These are phyloP conservation scores for Drosophila nr. perissopoda DNA, from an alignment of 2,888 invertebrate species.

Conservation along the genomic window DNA sequence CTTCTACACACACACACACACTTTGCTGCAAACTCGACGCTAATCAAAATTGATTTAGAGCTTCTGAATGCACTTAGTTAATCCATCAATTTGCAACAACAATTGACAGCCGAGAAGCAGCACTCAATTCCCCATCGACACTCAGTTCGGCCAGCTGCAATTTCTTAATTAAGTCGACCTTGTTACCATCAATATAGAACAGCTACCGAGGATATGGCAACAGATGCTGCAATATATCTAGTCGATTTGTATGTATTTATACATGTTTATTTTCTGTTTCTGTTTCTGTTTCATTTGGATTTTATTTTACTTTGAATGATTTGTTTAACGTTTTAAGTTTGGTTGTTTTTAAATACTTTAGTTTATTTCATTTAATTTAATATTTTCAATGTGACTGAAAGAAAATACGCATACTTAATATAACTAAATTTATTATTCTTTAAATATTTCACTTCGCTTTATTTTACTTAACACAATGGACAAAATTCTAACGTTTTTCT, in stretches of 20 bases:
- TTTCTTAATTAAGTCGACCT: constrained; percentile 1
- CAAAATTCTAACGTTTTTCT: neutral
- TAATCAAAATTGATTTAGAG: constrained; percentile 63
- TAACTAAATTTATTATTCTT: neutral
- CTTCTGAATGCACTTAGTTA: constrained; percentile 33
- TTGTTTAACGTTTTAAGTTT: neutral
- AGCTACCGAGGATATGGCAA: constrained; percentile 11
- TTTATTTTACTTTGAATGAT: constrained; percentile 4
- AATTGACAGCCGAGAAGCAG: constrained; percentile 26
- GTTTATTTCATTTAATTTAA: neutral
- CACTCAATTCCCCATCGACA: constrained; percentile 6
- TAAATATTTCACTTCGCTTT: neutral
- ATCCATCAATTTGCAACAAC: constrained; percentile 45
- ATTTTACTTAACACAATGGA: neutral
- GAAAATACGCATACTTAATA: neutral
- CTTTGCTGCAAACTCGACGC: neutral
- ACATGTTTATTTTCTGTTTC: neutral
- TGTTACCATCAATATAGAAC: neutral
- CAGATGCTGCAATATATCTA: constrained; percentile 23
- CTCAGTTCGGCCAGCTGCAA: neutral
- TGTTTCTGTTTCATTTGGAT: neutral
- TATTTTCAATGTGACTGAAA: neutral
- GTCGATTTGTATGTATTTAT: constrained; percentile 59
- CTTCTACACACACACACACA: constrained; percentile 1
- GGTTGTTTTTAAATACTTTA: neutral